phyloP scores from a whole-genome alignment of 2,888 invertebrate species.

The Oxystoma pomonae region DNA sequence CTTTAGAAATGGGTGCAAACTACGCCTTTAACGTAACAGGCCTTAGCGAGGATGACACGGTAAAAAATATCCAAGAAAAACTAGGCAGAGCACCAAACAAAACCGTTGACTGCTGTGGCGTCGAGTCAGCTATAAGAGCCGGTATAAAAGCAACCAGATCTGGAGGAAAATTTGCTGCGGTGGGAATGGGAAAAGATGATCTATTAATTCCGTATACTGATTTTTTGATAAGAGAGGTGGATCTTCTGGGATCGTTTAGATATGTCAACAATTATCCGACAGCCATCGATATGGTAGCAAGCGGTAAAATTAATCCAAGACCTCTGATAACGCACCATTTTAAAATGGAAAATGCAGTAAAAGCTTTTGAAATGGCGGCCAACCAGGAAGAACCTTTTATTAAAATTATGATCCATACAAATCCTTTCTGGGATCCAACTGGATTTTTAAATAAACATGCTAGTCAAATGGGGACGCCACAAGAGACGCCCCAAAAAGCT shows the following conservation, averaged over 20 bases:
- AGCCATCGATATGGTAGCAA: conserved; percentile 72
- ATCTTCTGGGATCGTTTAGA: conserved; percentile 88
- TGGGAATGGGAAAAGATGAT: conserved; percentile 81
- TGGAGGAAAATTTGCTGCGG: conserved; percentile 80
- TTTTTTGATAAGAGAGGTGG: conserved; percentile 79
- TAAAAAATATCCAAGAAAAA: conserved; percentile 54
- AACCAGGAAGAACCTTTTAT: conserved; percentile 68
- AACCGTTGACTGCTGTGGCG: conserved; percentile 86
- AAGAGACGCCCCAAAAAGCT: not conserved
- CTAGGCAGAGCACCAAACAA: conserved; percentile 65
- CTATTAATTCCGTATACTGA: conserved; percentile 77
- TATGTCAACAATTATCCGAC: conserved; percentile 85
- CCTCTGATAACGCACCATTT: conserved; percentile 81
- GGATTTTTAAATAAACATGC: not conserved
- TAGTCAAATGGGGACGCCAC: not conserved
- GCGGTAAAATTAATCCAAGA: conserved; percentile 74
- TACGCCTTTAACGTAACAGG: conserved; percentile 56
- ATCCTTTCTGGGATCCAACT: conserved; percentile 36
- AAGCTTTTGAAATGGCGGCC: conserved; percentile 80
- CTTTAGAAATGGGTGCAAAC: conserved; percentile 75
- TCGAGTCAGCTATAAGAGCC: conserved; percentile 67
- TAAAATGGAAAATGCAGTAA: conserved; percentile 66
- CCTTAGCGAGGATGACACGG: conserved; percentile 55
- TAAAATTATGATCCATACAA: conserved; percentile 83
- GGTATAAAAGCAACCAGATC: conserved; percentile 73